Evolutionary conservation across 2,888 invertebrate species (phyloP), one percentile per base, ranked within the genome.

Genomic region (Pandemis cinnamomeana): DNA sequence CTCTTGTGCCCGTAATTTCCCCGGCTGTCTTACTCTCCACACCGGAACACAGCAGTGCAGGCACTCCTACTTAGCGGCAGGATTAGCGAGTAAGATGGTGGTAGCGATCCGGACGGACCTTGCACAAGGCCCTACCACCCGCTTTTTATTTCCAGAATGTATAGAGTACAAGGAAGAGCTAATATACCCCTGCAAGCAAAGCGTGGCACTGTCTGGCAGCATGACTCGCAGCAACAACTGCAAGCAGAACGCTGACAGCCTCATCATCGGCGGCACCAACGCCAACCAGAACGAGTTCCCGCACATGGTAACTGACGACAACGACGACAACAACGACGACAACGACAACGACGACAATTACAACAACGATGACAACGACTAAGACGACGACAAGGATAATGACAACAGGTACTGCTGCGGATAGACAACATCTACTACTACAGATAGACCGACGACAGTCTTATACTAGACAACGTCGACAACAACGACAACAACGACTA

Each of bases 261-360:
- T 78, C 6, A 61, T 77, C 7, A 36, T 4, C 27, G 27, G 27
- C 71, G 83, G 81, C 55, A 82, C 0, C 8, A 10, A 11, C 58
- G 27, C 7, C 20, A 46, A 11, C 46, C 27, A 46, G 11, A 13
- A 20, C 20, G 20, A 20, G 15, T 55, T 44, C 44, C 7, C 44
- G 44, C 44, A 44, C 10, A 44, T 44, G 44, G 10, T 7, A 8
- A 7, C 2, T 44, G 2, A 8, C 44, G 7, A 44, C 44, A 46
- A 46, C 10, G 11, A 46, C 46, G 5, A 5, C 11, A 46, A 11
- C 11, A 11, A 75, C 5, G 51, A 3, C 0, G 71, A 77, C 6
- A 58, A 76, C 7, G 58, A 75, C 0, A 77, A 75, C 0, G 78
- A 76, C 3, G 48, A 64, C n/a, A 77, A 71, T 15, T 77, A 76